These are phyloP conservation scores for Lasioglossum figueresi DNA, from an alignment of 2,888 invertebrate species.

Conservation along the genomic window DNA sequence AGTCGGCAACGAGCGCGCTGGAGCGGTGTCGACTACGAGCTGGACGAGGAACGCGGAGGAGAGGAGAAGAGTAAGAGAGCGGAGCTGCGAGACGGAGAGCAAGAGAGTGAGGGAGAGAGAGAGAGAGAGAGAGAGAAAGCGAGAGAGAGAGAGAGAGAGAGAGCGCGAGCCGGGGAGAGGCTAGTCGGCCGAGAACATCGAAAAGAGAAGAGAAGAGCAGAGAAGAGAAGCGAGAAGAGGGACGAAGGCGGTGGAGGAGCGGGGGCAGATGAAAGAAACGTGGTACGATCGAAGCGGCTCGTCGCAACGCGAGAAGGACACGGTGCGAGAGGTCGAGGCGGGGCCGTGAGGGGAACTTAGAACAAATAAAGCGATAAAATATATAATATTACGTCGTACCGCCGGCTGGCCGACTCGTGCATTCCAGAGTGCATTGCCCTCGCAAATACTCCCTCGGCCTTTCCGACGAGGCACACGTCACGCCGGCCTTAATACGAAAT, in stretches of 20 bases:
- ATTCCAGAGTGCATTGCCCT: conserved; percentile 81
- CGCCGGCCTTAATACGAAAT: conserved; percentile 72
- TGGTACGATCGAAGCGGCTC: conserved; percentile 53
- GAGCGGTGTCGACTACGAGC: conserved; percentile 1
- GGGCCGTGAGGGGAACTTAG: conserved; percentile 74
- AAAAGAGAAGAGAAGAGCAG: conserved; percentile 13
- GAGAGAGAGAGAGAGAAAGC: neutral
- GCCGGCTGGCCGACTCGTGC: conserved; percentile 79
- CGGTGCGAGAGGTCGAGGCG: conserved; percentile 33
- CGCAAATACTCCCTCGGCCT: conserved; percentile 77
- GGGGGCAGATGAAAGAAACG: conserved; percentile 40
- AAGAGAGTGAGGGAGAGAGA: neutral
- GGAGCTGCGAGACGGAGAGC: conserved; percentile 12
- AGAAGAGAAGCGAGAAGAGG: neutral
- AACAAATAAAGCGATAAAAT: conserved; percentile 84
- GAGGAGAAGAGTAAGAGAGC: conserved; percentile 42
- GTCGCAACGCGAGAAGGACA: conserved; percentile 51
- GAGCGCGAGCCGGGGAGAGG: conserved; percentile 33
- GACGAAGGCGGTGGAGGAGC: neutral
- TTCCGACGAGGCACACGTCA: conserved; percentile 71
- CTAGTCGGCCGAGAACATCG: conserved; percentile 35
- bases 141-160: neutral
- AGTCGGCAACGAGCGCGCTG: neutral
- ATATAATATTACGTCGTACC: conserved; percentile 80
- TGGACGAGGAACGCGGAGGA: conserved; percentile 20